Conservation (phyloP, 2,113 vertebrate genomes). For the Gallinago jamesoni region DNA sequence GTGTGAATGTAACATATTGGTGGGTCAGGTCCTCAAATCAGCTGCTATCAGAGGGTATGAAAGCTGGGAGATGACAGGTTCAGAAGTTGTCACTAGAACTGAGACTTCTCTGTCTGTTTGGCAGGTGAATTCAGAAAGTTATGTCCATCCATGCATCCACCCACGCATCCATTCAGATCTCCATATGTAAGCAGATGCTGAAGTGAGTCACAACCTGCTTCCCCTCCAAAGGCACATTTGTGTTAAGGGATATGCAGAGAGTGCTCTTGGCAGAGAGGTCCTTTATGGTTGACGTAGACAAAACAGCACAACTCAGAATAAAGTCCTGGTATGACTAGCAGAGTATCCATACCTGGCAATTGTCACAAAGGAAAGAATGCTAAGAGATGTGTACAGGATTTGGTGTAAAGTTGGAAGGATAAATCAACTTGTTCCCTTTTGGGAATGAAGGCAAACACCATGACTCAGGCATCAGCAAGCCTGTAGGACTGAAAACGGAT, state of each 20-base stretch:
- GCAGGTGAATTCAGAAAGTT: neutral
- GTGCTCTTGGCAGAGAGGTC: neutral
- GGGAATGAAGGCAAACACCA: neutral
- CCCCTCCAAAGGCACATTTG: neutral
- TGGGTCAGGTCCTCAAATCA: neutral
- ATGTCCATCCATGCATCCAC: neutral
- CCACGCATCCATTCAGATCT: neutral
- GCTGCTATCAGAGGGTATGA: neutral
- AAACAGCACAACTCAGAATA: neutral
- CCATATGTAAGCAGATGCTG: slow-evolving; percentile 19
- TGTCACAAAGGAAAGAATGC: neutral
- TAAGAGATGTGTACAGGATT: neutral
- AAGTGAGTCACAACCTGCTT: slow-evolving; percentile 13
- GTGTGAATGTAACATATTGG: neutral
- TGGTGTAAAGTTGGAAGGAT: neutral
- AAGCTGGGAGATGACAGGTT: neutral
- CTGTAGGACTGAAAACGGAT: neutral
- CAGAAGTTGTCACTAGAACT: neutral
- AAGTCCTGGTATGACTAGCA: neutral
- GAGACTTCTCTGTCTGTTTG: neutral
- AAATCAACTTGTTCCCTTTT: neutral
- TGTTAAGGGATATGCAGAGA: neutral
- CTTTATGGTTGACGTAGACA: neutral
- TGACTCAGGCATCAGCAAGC: neutral
- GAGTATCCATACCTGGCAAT: neutral